Base-by-base conservation (phyloP, 2,888 invertebrate species). In the Drosophila acutilabella region DNA sequence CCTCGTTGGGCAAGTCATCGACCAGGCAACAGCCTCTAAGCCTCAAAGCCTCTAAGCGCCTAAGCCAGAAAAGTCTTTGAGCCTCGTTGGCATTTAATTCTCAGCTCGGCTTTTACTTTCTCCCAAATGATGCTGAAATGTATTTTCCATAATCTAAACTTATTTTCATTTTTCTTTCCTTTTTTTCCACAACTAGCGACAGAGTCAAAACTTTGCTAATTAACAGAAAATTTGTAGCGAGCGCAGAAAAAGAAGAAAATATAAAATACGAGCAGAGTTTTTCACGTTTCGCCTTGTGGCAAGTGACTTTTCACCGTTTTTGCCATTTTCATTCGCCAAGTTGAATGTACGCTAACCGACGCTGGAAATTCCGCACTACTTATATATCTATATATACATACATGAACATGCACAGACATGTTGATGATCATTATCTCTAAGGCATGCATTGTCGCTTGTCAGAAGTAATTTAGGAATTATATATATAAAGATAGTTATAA, bases 61-160 rank as follows among this genome's bases (percentile, higher is more conserved):
- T 26, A 26, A 44, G 42, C 41, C 52, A 57, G 75, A 26, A 30
- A 30, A 30, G 30, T 30, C 30, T 30, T 30, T 30, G 30, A 30
- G 30, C 30, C 30, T 30, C 30, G 7, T 2, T 69, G 70, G 64
- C 78, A 84, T 84, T 80, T 89, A 88, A 90, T 90, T 86, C 89
- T 90, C 62, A 48, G 56, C 45, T 45, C 80, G 75, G 83, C 87
- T 90, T 90, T 90, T 89, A 89, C 87, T 89, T 90, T 90, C 90
- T 84, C 89, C 89, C 81, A 73, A 78, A 74, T 79, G 80, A 74
- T 75, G 85, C 74, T 83, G 73, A 88, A 88, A 88, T 82, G 68
- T 47, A 33, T 52, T 23, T 58, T 52, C 56, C 64, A 56, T 74
- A 67, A 77, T 73, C 72, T 72, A 66, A 70, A 71, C 70, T 66